phyloP scores from a whole-genome alignment of 2,888 invertebrate genomes.

The Scrobipalpa costella region DNA sequence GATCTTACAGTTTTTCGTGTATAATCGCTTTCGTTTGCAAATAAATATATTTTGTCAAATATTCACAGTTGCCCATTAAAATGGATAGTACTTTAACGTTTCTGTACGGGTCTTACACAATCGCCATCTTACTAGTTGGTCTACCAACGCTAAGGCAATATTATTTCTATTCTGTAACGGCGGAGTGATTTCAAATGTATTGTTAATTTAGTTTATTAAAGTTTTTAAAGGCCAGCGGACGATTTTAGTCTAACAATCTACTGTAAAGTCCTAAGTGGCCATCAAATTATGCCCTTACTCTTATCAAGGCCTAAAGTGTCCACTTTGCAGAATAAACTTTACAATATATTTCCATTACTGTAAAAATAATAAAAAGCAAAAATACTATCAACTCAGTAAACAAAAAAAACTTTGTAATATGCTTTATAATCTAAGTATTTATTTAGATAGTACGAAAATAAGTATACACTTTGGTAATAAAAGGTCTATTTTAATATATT shows the following conservation, averaged over 20 bases:
- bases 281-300: neutral
- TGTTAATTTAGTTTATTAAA: slow-evolving; percentile 48
- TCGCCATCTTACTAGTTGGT: slow-evolving; percentile 4
- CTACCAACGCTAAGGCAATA: slow-evolving; percentile 5
- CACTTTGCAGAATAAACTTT: slow-evolving; percentile 25
- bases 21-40: too few species aligned
- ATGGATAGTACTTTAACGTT: neutral
- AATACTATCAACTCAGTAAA: slow-evolving; percentile 39
- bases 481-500: slow-evolving; percentile 35
- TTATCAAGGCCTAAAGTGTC: neutral
- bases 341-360: slow-evolving; percentile 41
- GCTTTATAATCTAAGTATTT: slow-evolving; percentile 73
- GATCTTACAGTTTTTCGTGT: too few species aligned
- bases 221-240: slow-evolving; percentile 40
- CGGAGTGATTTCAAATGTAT: slow-evolving; percentile 38
- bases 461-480: slow-evolving; percentile 26
- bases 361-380: slow-evolving; percentile 34
- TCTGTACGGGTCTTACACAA: slow-evolving; percentile 2
- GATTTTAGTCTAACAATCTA: slow-evolving; percentile 33
- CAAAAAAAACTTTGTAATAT: slow-evolving; percentile 50
- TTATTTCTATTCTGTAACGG: slow-evolving; percentile 21
- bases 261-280: neutral
- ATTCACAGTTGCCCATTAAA: neutral
- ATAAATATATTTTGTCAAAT: too few species aligned
- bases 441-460: slow-evolving; percentile 58